Base-by-base conservation (phyloP, 2,888 invertebrate genomes). In the Alentia gelatinosa region DNA sequence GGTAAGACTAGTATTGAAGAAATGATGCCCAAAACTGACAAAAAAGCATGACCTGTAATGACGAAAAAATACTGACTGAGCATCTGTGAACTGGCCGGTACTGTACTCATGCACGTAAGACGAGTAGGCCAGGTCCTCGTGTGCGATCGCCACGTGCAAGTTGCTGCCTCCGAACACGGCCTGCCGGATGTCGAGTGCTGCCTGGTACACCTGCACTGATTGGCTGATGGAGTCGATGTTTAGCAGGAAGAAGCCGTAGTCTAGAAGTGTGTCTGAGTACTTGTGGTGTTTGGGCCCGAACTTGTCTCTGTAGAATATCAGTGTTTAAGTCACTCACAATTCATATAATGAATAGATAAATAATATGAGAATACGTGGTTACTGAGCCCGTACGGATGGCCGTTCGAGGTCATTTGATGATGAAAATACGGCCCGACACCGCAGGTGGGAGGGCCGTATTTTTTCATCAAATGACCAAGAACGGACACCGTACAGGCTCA, bases 71-170 rank as follows among this genome's bases (percentile, higher is more conserved):
- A 89, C 95, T 96, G 96, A 97, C 97, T 97, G 97, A 39, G 98
- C 98, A 96, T 97, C 97, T 94, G 97, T 97, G 96, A 99, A 99
- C 93, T 97, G 97, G 0, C 98, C 98, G 0, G 98, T 97, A 94
- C 98, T 98, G 96, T 99, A 99, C 96, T 99, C 98, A 91, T 98
- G 97, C 84, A 98, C 98, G 96, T 99, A 99, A 19, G 98, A 97
- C 84, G 98, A 98, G 96, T 99, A 99, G 0, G 98, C 98, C 79
- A 99, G 97, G 96, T 99, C 98, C 96, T 99, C 98, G 96, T 98
- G 98, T 40, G 98, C 98, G 40, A 98, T 97, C 0, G 98, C 99
- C 93, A 99, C 98, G 96, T 98, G 98, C 92, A 99, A 97, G 96
- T 98, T 98, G 95, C 97, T 97, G 94, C 97, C 97, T 0, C 98